Percentiles rank a stretch among this genome's conserved stretches.
Conservation (phyloP, 53 echinoderm and acorn worm genomes). For the Patiria pectinifera region DNA sequence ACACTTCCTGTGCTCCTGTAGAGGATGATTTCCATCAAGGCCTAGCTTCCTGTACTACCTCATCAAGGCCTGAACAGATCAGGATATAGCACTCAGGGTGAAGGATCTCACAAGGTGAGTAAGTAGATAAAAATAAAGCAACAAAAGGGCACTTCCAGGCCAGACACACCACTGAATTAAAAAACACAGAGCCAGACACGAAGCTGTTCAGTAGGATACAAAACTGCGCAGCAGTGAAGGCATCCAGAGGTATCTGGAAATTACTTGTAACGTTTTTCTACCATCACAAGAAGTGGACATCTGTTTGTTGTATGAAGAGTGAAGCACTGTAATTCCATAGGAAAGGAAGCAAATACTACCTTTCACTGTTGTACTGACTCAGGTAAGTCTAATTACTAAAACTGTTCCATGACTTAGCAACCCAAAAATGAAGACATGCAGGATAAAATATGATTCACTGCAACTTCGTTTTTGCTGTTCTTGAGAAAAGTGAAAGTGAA, state of each 20-base stretch:
- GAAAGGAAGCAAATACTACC: too few species aligned
- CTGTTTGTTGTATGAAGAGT: too few species aligned
- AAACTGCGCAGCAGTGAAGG: not conserved
- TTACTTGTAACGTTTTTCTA: not conserved
- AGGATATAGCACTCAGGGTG: slow-evolving; percentile 24
- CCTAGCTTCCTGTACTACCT: slow-evolving; percentile 37
- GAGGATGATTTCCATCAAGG: slow-evolving; percentile 11
- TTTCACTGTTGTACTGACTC: too few species aligned
- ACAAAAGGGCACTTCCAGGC: slow-evolving; percentile 16
- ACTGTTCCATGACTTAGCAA: too few species aligned
- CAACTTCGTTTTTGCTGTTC: too few species aligned
- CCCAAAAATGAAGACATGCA: too few species aligned
- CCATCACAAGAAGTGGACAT: too few species aligned
- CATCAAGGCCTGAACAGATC: slow-evolving; percentile 4
- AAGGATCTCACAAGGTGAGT: slow-evolving; percentile 41
- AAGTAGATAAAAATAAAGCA: slow-evolving; percentile 8
- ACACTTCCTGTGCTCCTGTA: slow-evolving; percentile 17
- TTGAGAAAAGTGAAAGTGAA: too few species aligned
- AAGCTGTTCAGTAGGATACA: not conserved
- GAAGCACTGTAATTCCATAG: too few species aligned
- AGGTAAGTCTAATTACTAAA: too few species aligned
- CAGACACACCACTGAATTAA: not conserved
- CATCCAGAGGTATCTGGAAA: not conserved
- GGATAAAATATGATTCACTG: too few species aligned
- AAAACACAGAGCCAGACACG: not conserved